A percentile compares a stretch with the other conserved stretches of the same genome.
Evolutionary conservation across 1,140 invertebrate species (phyloP).

Genomic region (Trichomalopsis sarcophagae): DNA sequence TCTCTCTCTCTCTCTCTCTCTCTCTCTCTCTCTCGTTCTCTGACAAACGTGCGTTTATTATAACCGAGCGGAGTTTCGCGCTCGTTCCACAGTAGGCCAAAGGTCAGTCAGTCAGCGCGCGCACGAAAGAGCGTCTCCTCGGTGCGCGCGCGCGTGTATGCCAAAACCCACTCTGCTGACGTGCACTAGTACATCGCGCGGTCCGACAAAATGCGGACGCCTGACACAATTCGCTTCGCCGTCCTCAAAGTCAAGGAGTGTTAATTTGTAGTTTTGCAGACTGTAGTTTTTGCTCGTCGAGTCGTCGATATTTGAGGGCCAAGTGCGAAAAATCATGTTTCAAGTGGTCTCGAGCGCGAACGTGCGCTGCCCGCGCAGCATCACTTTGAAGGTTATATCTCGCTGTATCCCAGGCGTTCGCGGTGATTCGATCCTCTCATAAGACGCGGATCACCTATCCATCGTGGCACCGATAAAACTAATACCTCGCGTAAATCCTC

Average conservation of each 20-base stretch:
- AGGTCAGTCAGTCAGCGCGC: conserved; percentile 5
- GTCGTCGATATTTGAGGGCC: not conserved
- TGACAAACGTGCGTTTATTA: not conserved
- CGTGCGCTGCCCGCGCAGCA: not conserved
- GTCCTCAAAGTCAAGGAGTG: not conserved
- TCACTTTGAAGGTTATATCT: not conserved
- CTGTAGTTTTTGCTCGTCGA: not conserved
- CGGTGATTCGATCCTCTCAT: no score
- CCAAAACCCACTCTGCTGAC: not conserved
- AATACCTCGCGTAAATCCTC: not conserved
- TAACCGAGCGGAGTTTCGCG: not conserved
- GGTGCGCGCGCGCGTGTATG: conserved; percentile 8
- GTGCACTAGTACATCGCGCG: not conserved
- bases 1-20: not conserved
- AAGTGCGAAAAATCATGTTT: not conserved
- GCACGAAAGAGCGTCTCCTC: not conserved
- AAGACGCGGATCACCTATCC: no score
- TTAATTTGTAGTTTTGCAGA: not conserved
- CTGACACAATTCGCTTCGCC: not conserved
- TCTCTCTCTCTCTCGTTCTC: not conserved
- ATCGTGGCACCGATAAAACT: no score
- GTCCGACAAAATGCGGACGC: not conserved
- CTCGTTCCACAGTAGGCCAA: not conserved
- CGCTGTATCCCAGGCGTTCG: not conserved
- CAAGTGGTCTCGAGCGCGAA: not conserved